Conservation (phyloP, 2,888 invertebrate genomes). For the Nymphalis c-album region DNA sequence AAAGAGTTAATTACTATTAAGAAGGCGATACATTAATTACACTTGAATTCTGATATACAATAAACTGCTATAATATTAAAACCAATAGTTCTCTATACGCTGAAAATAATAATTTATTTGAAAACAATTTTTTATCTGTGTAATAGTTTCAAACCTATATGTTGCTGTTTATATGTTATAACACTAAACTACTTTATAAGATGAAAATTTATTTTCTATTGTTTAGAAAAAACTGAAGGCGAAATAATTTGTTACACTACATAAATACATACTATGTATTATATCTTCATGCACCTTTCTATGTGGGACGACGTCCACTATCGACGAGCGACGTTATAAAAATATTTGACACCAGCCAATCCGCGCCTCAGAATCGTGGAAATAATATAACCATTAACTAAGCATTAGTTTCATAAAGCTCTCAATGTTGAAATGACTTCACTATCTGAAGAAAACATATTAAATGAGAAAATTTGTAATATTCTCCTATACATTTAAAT, state of each 20-base stretch:
- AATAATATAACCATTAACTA: slow-evolving; percentile 24
- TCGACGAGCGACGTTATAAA: slow-evolving; percentile 46
- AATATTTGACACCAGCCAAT: slow-evolving; percentile 17
- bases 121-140: slow-evolving; percentile 1
- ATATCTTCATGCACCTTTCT: slow-evolving; percentile 58
- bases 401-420: slow-evolving; percentile 56
- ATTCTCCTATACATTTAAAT: slow-evolving; percentile 49
- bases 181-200: slow-evolving; percentile 8
- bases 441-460: slow-evolving; percentile 48
- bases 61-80: slow-evolving; percentile 25
- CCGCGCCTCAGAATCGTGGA: slow-evolving; percentile 32
- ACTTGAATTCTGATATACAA: slow-evolving; percentile 12
- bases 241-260: slow-evolving; percentile 24
- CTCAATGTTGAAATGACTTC: slow-evolving; percentile 50
- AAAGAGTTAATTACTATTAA: not conserved
- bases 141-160: slow-evolving; percentile 6
- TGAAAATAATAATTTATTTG: not conserved
- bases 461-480: slow-evolving; percentile 48
- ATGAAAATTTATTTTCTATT: slow-evolving; percentile 17
- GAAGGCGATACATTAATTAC: slow-evolving; percentile 2
- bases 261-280: slow-evolving; percentile 46
- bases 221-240: slow-evolving; percentile 20
- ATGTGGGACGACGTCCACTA: slow-evolving; percentile 24
- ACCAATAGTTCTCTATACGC: slow-evolving; percentile 3
- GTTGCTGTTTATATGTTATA: not conserved